A percentile compares a stretch with the other conserved stretches of the same genome.
Conservation (phyloP, 2,113 vertebrate genomes). For the Phoxinus phoxinus region DNA sequence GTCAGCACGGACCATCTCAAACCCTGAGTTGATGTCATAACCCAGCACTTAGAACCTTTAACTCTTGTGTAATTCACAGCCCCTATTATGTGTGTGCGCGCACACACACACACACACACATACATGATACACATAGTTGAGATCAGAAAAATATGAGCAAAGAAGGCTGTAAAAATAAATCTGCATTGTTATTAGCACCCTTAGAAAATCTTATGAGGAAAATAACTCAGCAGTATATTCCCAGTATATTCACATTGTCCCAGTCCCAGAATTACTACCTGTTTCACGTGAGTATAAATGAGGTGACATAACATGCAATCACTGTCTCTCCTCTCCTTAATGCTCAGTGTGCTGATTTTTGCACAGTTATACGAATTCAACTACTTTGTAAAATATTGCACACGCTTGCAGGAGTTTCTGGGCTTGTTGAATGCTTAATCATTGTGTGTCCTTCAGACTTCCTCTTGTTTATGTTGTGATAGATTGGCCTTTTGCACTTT, state of each 20-base stretch:
- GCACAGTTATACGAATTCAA: background rate
- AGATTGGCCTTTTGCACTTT: background rate
- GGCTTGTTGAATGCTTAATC: background rate
- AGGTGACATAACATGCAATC: background rate
- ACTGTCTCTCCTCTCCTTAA: constrained; percentile 9
- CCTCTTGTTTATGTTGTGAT: background rate
- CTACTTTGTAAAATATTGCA: background rate
- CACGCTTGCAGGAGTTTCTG: background rate
- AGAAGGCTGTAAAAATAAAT: too few species aligned
- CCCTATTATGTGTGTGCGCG: background rate
- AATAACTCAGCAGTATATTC: too few species aligned
- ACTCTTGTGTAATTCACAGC: background rate
- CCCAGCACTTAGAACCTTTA: background rate
- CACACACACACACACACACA: background rate
- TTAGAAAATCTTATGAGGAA: too few species aligned
- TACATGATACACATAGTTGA: background rate
- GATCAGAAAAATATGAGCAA: too few species aligned
- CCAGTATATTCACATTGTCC: too few species aligned
- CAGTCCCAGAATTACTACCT: too few species aligned
- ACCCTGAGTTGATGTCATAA: constrained; percentile 23
- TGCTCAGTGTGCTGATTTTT: constrained; percentile 20
- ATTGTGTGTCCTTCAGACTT: background rate
- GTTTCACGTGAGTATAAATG: too few species aligned
- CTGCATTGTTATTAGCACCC: too few species aligned
- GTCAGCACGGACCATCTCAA: constrained; percentile 28